Conservation (phyloP, 2,113 vertebrate genomes). For the Ictalurus furcatus region DNA sequence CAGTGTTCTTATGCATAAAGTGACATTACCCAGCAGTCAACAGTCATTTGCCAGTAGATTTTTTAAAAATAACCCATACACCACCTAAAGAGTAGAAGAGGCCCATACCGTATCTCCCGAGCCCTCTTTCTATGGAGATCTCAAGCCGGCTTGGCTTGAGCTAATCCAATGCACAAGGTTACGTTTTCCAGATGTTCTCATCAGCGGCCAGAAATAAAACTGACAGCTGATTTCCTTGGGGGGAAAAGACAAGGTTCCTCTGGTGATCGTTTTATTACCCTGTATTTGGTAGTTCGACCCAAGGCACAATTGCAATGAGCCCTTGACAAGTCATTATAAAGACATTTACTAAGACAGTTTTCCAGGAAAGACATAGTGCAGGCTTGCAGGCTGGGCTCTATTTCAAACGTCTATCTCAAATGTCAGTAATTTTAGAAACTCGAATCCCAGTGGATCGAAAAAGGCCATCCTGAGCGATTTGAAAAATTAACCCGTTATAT, state of each 20-base stretch:
- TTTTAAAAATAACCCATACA: constrained; percentile 27
- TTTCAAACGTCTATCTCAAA: constrained; percentile 11
- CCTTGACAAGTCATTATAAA: not conserved
- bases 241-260: constrained; percentile 6
- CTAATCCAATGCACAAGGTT: not conserved
- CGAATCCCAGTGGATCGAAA: not conserved
- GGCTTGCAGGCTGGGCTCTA: not conserved
- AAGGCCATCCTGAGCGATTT: not conserved
- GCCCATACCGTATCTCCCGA: not conserved
- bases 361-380: not conserved
- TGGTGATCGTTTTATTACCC: not conserved
- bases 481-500: not conserved
- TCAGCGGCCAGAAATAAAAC: constrained; percentile 33
- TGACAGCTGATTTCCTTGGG: constrained; percentile 40
- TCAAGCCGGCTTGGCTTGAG: not conserved
- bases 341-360: not conserved
- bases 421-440: constrained; percentile 8
- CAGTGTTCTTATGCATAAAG: constrained; percentile 12
- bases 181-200: constrained; percentile 30
- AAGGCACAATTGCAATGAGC: not conserved
- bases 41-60: constrained; percentile 22
- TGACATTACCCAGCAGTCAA: constrained; percentile 14
- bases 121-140: constrained; percentile 21
- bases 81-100: not conserved
- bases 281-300: constrained; percentile 24